Percentiles rank a stretch among this genome's conserved stretches.
These are phyloP conservation scores for Henicopernis longicauda DNA, from an alignment of 2,113 vertebrate genomes.

Conservation along the genomic window DNA sequence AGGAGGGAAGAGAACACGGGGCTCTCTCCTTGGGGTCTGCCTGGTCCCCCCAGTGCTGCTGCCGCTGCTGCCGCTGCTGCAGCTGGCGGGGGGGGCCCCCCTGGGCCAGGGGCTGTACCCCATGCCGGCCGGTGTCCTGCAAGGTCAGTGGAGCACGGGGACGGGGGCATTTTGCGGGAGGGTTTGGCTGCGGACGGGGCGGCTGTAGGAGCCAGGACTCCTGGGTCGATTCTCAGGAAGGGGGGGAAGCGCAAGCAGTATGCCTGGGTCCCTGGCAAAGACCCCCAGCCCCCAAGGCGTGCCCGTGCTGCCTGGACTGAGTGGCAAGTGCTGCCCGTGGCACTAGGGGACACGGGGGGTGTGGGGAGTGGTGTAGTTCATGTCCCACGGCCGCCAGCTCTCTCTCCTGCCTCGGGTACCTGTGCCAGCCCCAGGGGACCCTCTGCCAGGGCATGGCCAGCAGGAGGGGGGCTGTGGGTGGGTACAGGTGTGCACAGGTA, in stretches of 20 bases:
- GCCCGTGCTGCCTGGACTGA: background rate
- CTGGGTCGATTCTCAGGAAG: background rate
- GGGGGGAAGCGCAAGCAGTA: background rate
- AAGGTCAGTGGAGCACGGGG: constrained; percentile 75
- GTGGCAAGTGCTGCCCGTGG: background rate
- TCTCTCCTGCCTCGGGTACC: background rate
- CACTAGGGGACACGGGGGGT: background rate
- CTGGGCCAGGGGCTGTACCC: constrained; percentile 79
- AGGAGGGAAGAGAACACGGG: background rate
- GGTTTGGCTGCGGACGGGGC: background rate
- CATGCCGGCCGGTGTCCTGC: constrained; percentile 80
- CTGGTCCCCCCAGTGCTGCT: constrained; percentile 5
- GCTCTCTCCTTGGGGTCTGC: background rate
- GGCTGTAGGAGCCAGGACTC: background rate
- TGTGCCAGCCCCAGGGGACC: background rate
- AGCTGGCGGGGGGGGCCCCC: constrained; percentile 67
- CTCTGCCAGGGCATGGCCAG: background rate
- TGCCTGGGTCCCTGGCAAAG: background rate
- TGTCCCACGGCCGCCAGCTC: accelerated
- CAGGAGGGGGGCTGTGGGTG: background rate
- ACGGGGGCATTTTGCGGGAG: background rate
- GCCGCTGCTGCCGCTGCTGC: constrained; percentile 65
- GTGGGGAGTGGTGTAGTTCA: background rate
- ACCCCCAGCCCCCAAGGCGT: accelerated
- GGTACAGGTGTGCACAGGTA: background rate